Evolutionary conservation across 2,113 vertebrate genomes (phyloP).

Genomic region (Romanogobio albipinnatus): DNA sequence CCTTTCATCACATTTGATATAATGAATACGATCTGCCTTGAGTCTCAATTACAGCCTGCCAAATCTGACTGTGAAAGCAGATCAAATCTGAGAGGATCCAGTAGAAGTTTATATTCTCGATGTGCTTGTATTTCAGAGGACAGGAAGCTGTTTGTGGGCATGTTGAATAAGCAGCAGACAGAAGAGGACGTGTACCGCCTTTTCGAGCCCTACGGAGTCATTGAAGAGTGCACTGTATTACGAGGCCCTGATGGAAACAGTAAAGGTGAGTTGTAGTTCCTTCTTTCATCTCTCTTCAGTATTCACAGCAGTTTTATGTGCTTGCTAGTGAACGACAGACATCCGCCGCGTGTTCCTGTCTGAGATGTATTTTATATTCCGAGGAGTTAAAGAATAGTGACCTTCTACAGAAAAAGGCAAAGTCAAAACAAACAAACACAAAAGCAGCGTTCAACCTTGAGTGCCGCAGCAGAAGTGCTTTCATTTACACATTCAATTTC

Average conservation of each 20-base stretch:
- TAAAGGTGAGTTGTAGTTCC: conserved; percentile 84
- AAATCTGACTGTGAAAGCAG: too few species aligned
- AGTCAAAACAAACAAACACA: conserved; percentile 28
- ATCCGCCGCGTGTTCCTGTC: not conserved
- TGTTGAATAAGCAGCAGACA: conserved; percentile 99
- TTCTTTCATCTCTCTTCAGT: not conserved
- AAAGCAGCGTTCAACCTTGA: conserved; percentile 26
- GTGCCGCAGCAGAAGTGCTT: conserved; percentile 34
- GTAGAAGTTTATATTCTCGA: conserved; percentile 5
- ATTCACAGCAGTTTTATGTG: not conserved
- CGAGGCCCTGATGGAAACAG: conserved; percentile 97
- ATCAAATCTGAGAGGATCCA: not conserved
- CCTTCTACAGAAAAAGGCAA: conserved; percentile 13
- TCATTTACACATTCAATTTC: conserved; percentile 46
- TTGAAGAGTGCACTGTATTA: conserved; percentile 97
- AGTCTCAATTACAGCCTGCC: too few species aligned
- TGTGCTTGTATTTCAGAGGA: conserved; percentile 79
- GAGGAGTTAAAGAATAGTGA: conserved; percentile 7
- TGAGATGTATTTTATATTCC: conserved; percentile 1
- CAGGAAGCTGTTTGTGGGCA: conserved; percentile 96
- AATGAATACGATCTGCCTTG: too few species aligned
- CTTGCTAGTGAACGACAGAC: conserved; percentile 8
- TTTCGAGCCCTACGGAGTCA: conserved; percentile 97
- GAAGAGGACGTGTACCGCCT: conserved; percentile 97
- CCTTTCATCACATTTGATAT: too few species aligned